phyloP scores from a whole-genome alignment of 2,888 invertebrate genomes.

The Temnothorax unifasciatus region DNA sequence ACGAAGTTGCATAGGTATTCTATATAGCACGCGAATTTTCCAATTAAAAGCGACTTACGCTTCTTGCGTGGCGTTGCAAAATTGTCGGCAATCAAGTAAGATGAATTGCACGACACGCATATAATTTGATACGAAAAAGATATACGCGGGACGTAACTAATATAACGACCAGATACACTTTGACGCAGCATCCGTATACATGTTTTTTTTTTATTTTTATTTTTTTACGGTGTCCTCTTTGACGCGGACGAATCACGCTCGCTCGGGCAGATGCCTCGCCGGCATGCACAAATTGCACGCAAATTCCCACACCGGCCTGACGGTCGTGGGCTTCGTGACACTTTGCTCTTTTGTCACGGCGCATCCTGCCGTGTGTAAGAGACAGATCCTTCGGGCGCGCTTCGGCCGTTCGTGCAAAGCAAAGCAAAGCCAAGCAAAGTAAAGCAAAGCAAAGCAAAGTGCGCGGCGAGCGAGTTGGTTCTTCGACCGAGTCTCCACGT shows the following conservation, averaged over 20 bases:
- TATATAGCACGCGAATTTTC: slow-evolving; percentile 1
- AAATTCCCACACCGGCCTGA: slow-evolving; percentile 61
- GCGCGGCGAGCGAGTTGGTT: slow-evolving; percentile 44
- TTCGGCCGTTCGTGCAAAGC: slow-evolving; percentile 64
- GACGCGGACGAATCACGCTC: slow-evolving; percentile 50
- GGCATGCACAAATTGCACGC: slow-evolving; percentile 63
- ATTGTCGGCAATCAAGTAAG: slow-evolving; percentile 48
- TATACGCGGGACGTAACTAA: slow-evolving; percentile 26
- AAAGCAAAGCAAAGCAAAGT: slow-evolving; percentile 50
- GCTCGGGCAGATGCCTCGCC: slow-evolving; percentile 37
- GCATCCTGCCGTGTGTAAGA: slow-evolving; percentile 74
- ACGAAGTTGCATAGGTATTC: not conserved
- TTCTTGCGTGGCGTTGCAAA: slow-evolving; percentile 25
- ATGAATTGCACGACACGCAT: slow-evolving; percentile 50
- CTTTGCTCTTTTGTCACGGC: slow-evolving; percentile 74
- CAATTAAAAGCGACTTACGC: slow-evolving; percentile 36
- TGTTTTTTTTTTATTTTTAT: not conserved
- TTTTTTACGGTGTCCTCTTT: slow-evolving; percentile 18
- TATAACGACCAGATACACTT: slow-evolving; percentile 45
- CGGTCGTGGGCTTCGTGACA: slow-evolving; percentile 70
- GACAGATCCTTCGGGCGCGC: slow-evolving; percentile 72
- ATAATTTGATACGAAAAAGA: slow-evolving; percentile 45
- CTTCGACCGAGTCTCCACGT: slow-evolving; percentile 60
- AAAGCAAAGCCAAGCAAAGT: slow-evolving; percentile 61
- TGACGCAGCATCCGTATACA: slow-evolving; percentile 35